These are phyloP conservation scores for Drosophila busckii DNA, from an alignment of 1,140 invertebrate species.

Conservation along the genomic window DNA sequence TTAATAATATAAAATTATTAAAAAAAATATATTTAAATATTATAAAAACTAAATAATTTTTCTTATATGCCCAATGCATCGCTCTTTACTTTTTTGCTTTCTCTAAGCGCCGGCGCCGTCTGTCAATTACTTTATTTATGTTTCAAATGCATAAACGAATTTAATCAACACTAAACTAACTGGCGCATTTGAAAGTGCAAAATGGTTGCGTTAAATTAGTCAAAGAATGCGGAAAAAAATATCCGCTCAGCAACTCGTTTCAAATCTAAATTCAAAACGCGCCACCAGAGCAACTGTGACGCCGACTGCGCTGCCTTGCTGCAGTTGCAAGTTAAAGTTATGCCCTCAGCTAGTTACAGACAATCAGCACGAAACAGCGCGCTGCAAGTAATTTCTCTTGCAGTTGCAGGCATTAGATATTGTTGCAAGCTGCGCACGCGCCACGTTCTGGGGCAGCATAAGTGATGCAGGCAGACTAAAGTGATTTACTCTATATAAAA, in stretches of 20 bases:
- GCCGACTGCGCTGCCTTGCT: conserved; percentile 1
- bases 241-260: conserved; percentile 57
- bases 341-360: conserved; percentile 74
- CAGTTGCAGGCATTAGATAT: conserved; percentile 62
- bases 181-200: conserved; percentile 11
- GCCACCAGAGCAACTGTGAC: conserved; percentile 2
- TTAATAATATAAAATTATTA: too few relatives aligned
- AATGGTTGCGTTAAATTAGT: conserved; percentile 42
- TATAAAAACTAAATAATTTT: too few relatives aligned
- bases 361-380: conserved; percentile 58
- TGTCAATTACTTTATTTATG: conserved; percentile 28
- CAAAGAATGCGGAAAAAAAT: conserved; percentile 73
- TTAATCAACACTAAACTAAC: conserved; percentile 62
- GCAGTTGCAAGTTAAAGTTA: conserved; percentile 36
- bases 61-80: too few relatives aligned
- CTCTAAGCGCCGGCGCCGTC: conserved; percentile 54
- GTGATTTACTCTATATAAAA: too few relatives aligned
- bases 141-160: conserved; percentile 38
- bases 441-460: too few relatives aligned
- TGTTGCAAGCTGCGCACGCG: conserved; percentile 56
- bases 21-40: too few relatives aligned
- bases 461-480: too few relatives aligned
- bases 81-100: too few relatives aligned
- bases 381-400: conserved; percentile 50
- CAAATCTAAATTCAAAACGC: conserved; percentile 39